Evolutionary conservation across 2,888 invertebrate species (phyloP).

Genomic region (Operophtera brumata): DNA sequence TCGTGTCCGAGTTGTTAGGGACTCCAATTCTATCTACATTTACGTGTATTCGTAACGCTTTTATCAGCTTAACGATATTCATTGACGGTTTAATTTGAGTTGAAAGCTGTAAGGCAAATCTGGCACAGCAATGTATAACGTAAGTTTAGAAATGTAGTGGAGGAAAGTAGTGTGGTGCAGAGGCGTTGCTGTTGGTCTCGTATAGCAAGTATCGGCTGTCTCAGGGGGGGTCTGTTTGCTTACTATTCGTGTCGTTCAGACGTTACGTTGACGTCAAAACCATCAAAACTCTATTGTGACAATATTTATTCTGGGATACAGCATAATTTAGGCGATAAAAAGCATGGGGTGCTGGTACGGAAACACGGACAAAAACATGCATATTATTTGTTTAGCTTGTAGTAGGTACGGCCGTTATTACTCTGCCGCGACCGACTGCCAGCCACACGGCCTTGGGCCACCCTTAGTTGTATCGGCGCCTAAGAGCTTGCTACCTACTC

Average conservation of each 20-base stretch:
- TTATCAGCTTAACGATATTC: conserved; percentile 1
- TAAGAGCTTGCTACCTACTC: too few relatives aligned
- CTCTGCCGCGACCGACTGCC: not conserved
- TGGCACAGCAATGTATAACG: conserved; percentile 8
- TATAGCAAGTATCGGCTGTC: conserved; percentile 42
- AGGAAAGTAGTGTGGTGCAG: conserved; percentile 16
- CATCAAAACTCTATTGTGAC: conserved; percentile 42
- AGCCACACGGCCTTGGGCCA: not conserved
- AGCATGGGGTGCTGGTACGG: not conserved
- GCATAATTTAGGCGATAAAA: conserved; percentile 28
- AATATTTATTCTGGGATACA: conserved; percentile 43
- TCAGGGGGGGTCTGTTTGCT: conserved; percentile 53
- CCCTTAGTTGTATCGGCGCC: not conserved
- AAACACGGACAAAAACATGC: conserved; percentile 6
- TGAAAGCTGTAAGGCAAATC: not conserved
- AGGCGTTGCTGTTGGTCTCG: conserved; percentile 37
- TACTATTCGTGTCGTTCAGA: conserved; percentile 26
- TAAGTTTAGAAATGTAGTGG: not conserved
- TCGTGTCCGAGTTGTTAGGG: conserved; percentile 62
- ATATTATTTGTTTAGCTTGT: conserved; percentile 3
- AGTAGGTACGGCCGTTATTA: too few relatives aligned
- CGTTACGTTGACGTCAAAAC: conserved; percentile 27
- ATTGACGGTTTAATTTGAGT: not conserved
- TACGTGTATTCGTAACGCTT: conserved; percentile 23
- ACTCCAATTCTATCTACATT: conserved; percentile 43